A percentile compares a stretch with the other conserved stretches of the same genome.
These are phyloP conservation scores for Darevskia mixta DNA, from an alignment of 2,797 vertebrate species.

Conservation along the genomic window DNA sequence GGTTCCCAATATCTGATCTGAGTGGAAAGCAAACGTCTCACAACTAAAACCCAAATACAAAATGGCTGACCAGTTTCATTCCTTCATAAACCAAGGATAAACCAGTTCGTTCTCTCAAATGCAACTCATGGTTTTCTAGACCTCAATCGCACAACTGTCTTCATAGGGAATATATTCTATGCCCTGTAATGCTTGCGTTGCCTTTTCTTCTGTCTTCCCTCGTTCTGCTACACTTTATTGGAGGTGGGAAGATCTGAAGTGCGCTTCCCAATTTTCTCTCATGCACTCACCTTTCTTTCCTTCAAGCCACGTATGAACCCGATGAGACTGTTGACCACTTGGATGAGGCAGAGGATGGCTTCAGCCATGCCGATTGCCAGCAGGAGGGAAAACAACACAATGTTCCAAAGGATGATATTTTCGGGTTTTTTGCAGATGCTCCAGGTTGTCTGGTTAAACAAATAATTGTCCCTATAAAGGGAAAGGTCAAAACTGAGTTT, in stretches of 20 bases:
- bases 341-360: conserved; percentile 70
- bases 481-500: conserved; percentile 3
- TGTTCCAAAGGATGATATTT: conserved; percentile 72
- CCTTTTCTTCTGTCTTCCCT: neutral
- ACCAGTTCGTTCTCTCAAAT: too few species aligned
- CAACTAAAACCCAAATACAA: too few species aligned
- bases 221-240: too few species aligned
- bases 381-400: conserved; percentile 70
- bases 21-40: too few species aligned
- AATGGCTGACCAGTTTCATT: too few species aligned
- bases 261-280: neutral
- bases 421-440: conserved; percentile 73
- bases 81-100: too few species aligned
- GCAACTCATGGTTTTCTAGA: too few species aligned
- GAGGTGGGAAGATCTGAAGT: neutral
- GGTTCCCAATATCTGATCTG: too few species aligned
- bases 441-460: conserved; percentile 72
- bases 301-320: conserved; percentile 68
- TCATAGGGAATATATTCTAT: too few species aligned
- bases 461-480: conserved; percentile 67
- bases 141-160: too few species aligned
- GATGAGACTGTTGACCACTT: conserved; percentile 64
- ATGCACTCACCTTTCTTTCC: conserved; percentile 71
- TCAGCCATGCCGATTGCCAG: conserved; percentile 57
- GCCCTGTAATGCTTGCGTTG: too few species aligned